Conservation (phyloP, 2,797 vertebrate genomes). For the Masticophis lateralis region DNA sequence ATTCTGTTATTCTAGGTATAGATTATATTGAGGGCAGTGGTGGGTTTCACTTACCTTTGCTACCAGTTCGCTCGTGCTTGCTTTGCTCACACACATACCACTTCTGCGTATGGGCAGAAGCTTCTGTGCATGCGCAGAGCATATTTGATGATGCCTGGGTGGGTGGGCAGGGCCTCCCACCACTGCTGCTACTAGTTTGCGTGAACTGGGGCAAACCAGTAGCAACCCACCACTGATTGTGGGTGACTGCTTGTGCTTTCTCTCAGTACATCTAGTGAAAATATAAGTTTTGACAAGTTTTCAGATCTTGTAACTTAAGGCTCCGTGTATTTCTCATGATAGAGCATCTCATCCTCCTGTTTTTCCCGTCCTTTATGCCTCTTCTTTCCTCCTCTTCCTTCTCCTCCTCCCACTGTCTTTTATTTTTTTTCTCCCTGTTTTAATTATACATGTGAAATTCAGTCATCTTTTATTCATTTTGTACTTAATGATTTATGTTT, state of each 20-base stretch:
- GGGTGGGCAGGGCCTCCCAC: too few relatives aligned
- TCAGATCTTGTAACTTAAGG: background rate
- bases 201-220: too few relatives aligned
- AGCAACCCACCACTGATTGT: too few relatives aligned
- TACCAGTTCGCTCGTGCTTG: too few relatives aligned
- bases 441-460: conserved; percentile 57
- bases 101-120: too few relatives aligned
- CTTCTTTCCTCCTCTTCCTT: conserved; percentile 32
- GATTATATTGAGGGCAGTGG: too few relatives aligned
- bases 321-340: background rate
- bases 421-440: conserved; percentile 41
- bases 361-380: background rate
- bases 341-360: background rate
- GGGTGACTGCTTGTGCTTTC: background rate
- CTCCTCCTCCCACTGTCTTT: conserved; percentile 12
- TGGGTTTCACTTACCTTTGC: too few relatives aligned
- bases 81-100: too few relatives aligned
- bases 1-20: background rate
- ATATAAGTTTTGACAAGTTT: background rate
- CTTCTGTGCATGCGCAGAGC: too few relatives aligned
- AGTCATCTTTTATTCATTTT: conserved; percentile 60
- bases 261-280: background rate
- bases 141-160: too few relatives aligned
- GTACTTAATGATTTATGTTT: conserved; percentile 59
- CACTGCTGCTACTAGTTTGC: too few relatives aligned